Evolutionary conservation across 2,797 vertebrate species (phyloP).

Genomic region (Tapera naevia): DNA sequence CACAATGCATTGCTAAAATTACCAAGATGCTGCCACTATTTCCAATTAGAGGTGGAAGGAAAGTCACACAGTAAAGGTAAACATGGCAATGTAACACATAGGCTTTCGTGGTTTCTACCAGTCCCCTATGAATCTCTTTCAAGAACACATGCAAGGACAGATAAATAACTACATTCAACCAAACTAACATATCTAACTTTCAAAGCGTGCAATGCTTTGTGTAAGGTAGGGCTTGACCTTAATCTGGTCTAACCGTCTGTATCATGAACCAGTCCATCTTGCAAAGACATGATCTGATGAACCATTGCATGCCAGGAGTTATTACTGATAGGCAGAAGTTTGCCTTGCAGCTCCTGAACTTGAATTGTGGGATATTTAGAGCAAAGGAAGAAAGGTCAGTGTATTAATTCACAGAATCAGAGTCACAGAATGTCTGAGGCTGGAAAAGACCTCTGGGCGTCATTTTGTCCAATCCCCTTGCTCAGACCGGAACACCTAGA

Average conservation of each 20-base stretch:
- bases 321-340: not conserved
- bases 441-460: not conserved
- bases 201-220: not conserved
- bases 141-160: not conserved
- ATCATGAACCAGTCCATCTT: not conserved
- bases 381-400: not conserved
- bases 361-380: not conserved
- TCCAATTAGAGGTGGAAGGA: not conserved
- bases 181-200: not conserved
- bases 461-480: not conserved
- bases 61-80: constrained; percentile 4
- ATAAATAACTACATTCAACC: not conserved
- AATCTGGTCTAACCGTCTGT: not conserved
- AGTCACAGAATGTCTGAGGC: not conserved
- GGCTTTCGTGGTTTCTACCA: not conserved
- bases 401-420: not conserved
- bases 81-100: not conserved
- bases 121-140: not conserved
- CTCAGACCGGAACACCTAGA: not conserved
- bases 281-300: not conserved
- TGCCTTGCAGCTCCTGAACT: not conserved
- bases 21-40: not conserved
- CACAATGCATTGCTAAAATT: not conserved
- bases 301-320: not conserved
- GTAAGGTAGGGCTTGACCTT: not conserved